Evolutionary conservation across 2,113 vertebrate genomes (phyloP).

Genomic region (Corythaixoides concolor): DNA sequence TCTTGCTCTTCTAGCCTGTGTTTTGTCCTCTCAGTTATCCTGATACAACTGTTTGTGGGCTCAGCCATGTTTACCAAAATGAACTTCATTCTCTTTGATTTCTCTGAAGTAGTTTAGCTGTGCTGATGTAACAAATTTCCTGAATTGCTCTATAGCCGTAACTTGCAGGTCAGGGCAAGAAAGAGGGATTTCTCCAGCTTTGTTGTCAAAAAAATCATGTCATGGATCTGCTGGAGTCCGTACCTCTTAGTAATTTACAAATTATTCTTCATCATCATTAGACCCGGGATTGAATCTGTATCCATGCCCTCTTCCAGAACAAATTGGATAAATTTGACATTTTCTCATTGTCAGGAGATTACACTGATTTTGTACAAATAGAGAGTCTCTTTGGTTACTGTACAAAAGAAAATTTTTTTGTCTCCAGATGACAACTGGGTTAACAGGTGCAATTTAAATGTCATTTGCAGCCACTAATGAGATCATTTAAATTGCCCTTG

Average conservation of each 20-base stretch:
- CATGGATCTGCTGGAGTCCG: background rate
- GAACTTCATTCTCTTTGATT: background rate
- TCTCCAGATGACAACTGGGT: background rate
- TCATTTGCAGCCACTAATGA: background rate
- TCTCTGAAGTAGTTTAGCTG: background rate
- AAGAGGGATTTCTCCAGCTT: background rate
- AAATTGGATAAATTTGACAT: background rate
- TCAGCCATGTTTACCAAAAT: background rate
- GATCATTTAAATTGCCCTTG: background rate
- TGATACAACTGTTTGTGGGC: background rate
- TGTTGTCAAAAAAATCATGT: background rate
- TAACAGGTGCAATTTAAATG: conserved; percentile 2
- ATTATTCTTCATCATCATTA: background rate
- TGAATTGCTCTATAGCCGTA: background rate
- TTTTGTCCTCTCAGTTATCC: background rate
- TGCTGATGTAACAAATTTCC: background rate
- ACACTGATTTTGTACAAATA: background rate
- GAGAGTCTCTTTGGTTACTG: background rate
- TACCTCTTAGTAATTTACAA: background rate
- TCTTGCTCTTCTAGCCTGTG: background rate
- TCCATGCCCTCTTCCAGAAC: background rate
- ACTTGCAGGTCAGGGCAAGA: background rate
- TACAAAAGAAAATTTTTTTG: background rate
- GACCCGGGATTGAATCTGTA: background rate
- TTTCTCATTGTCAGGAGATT: background rate